Evolutionary conservation across 1,140 invertebrate genomes (phyloP), one percentile per base, ranked within the genome.

Genomic region (Belonocnema kinseyi): DNA sequence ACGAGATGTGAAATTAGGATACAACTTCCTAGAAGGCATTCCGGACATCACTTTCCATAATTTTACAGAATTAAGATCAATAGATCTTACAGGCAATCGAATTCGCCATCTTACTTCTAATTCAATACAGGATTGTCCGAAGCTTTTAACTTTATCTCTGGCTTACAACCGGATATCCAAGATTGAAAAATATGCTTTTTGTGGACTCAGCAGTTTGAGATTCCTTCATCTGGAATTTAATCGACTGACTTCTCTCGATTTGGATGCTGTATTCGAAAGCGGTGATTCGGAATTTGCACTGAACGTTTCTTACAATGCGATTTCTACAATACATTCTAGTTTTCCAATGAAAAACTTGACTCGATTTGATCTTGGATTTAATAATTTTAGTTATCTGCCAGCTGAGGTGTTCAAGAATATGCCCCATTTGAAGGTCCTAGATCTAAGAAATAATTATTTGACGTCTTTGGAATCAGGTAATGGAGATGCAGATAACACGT

Each of bases 1-100:
- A 50, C 94, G 93, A 56, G 96, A 97, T 83, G 92, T 97, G 8
- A 92, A 91, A 71, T 80, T 92, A 54, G 95, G 95, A 0, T 94
- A 95, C 87, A 98, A 98, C 88, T 92, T 93, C 77, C 92, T 98
- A 14, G 93, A 92, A 13, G 89, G 93, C 7, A 92, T 98, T 76
- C 94, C 95, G 50, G 94, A 94, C 66, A 94, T 94, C 81, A 95
- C 93, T 14, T 97, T 97, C 88, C 94, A 94, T 16, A 94, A 96
- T 82, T 86, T 92, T 3, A 91, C 89, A 0, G 88, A 92, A 79
- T 58, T 92, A 13, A 85, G 83, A 50, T 89, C 89, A 0, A 76
- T 92, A 1, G 91, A 92, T 77, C 77, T 92, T 2, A 90, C 90
- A 0, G 91, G 91, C 0, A 92, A 92, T 75, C 85, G 88, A 16